These are phyloP conservation scores for Corydoras sp. DNA, from an alignment of 2,113 vertebrate genomes.

Conservation along the genomic window DNA sequence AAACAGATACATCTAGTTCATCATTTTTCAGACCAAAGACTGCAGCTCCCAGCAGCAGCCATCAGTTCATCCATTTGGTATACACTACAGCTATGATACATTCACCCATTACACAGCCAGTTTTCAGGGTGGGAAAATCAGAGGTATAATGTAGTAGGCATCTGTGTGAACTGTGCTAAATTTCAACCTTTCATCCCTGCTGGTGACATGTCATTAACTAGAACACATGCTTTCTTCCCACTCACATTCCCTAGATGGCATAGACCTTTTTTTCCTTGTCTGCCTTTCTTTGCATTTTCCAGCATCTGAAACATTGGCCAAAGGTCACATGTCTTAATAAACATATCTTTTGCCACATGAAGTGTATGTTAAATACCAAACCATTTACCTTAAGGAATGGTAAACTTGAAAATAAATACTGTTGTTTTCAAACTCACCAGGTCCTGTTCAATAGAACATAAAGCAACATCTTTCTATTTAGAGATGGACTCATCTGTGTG, in stretches of 20 bases:
- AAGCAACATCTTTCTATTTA: too few relatives aligned
- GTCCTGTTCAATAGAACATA: neutral
- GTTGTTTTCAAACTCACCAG: too few relatives aligned
- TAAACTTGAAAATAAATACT: too few relatives aligned
- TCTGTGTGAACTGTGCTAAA: constrained; percentile 61
- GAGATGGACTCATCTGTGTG: neutral
- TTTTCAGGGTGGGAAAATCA: constrained; percentile 48
- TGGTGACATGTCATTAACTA: constrained; percentile 71
- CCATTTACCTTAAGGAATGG: too few relatives aligned
- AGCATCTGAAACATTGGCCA: constrained; percentile 13
- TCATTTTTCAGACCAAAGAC: constrained; percentile 52
- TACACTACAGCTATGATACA: constrained; percentile 63
- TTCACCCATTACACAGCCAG: constrained; percentile 53
- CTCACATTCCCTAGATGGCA: constrained; percentile 57
- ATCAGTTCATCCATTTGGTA: constrained; percentile 66
- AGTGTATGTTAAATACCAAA: too few relatives aligned
- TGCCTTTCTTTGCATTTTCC: constrained; percentile 27
- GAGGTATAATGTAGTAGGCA: constrained; percentile 51
- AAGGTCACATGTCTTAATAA: constrained; percentile 18
- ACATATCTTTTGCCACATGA: neutral
- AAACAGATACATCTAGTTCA: constrained; percentile 58
- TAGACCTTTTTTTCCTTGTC: constrained; percentile 63
- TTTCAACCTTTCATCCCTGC: constrained; percentile 65
- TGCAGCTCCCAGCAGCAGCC: constrained; percentile 57
- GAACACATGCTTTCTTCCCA: constrained; percentile 59